phyloP scores from a whole-genome alignment of 2,888 invertebrate species.

The Branchipolynoe longqiensis region DNA sequence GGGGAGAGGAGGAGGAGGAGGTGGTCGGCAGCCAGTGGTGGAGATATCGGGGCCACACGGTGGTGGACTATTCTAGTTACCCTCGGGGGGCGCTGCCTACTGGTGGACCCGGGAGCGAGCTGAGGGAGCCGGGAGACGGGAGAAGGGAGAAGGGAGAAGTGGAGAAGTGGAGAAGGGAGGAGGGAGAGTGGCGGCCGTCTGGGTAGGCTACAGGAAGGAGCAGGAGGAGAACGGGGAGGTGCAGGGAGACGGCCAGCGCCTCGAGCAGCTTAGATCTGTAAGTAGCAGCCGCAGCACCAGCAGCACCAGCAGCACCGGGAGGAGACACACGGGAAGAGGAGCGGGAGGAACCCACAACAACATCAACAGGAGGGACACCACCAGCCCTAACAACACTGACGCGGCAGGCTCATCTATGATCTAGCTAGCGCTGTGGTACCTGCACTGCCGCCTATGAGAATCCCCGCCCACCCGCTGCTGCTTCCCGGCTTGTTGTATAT shows the following conservation, averaged over 20 bases:
- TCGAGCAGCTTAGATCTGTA: constrained; percentile 17
- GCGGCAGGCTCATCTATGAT: too few relatives aligned
- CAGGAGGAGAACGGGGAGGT: not conserved
- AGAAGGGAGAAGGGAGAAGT: not conserved
- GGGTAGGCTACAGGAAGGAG: not conserved
- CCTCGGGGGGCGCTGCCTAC: too few relatives aligned
- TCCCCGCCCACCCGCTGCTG: too few relatives aligned
- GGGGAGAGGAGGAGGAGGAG: not conserved
- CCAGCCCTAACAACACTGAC: too few relatives aligned
- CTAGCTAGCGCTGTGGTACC: too few relatives aligned
- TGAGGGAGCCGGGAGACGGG: not conserved
- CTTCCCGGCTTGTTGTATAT: too few relatives aligned
- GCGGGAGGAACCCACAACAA: constrained; percentile 13
- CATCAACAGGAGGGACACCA: constrained; percentile 28
- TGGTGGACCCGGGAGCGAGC: too few relatives aligned
- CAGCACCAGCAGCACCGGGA: constrained; percentile 6
- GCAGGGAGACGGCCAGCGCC: not conserved
- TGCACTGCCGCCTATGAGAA: too few relatives aligned
- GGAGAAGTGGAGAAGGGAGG: not conserved
- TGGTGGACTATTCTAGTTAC: too few relatives aligned
- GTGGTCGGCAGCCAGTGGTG: too few relatives aligned
- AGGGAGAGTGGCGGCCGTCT: not conserved
- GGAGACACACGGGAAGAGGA: not conserved
- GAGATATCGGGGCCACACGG: too few relatives aligned
- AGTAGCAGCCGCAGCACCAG: constrained; percentile 16